Conservation (phyloP, 2,888 invertebrate species). For the Nycteola revayana region DNA sequence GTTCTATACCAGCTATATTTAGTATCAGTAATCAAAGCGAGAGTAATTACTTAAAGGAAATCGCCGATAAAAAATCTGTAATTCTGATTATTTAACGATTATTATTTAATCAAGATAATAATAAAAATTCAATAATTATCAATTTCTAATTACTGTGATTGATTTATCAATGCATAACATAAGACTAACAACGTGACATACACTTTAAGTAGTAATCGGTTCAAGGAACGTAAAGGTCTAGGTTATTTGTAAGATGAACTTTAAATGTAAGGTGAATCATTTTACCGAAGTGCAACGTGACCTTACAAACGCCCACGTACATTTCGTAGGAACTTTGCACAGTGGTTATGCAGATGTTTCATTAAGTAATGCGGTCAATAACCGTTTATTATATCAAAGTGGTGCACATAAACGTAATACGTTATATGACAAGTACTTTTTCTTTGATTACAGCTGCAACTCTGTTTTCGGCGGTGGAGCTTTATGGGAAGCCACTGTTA, state of each 20-base stretch:
- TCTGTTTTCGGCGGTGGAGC: conserved; percentile 83
- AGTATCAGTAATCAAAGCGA: too few species aligned
- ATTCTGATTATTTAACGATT: too few species aligned
- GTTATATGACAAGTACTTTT: conserved; percentile 37
- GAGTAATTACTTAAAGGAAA: too few species aligned
- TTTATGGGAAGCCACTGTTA: conserved; percentile 83
- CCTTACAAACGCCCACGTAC: conserved; percentile 49
- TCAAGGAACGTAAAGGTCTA: conserved; percentile 47
- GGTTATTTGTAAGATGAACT: conserved; percentile 50
- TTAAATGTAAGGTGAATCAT: conserved; percentile 62
- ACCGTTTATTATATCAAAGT: conserved; percentile 29
- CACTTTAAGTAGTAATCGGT: conserved; percentile 3
- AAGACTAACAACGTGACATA: background rate
- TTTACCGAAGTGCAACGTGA: conserved; percentile 43
- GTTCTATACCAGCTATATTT: conserved; percentile 2
- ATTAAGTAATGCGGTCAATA: conserved; percentile 31
- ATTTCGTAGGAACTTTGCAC: conserved; percentile 30
- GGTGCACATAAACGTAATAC: conserved; percentile 28
- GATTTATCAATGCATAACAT: too few species aligned
- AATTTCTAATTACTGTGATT: too few species aligned
- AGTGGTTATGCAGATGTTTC: conserved; percentile 29
- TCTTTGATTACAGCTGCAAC: conserved; percentile 74
- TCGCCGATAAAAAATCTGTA: too few species aligned
- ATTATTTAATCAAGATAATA: too few species aligned
- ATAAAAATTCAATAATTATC: too few species aligned